Conservation (phyloP, 2,797 vertebrate genomes). For the Tapera naevia region DNA sequence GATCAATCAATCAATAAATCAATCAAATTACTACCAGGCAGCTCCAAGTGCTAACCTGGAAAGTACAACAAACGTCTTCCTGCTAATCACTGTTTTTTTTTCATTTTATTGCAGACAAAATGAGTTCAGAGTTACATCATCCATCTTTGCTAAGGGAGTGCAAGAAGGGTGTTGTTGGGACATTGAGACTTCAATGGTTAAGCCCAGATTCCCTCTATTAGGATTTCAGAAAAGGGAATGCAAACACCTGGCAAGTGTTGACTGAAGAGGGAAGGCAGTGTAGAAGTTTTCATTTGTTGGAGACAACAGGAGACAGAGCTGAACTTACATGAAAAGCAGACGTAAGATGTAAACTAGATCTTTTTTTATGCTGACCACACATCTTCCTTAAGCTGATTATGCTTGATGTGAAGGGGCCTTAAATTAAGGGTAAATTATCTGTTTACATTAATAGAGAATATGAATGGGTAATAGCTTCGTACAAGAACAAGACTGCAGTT, state of each 20-base stretch:
- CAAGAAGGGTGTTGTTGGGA: not conserved
- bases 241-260: not conserved
- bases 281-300: not conserved
- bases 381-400: constrained; percentile 8
- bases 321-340: not conserved
- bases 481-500: not conserved
- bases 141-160: not conserved
- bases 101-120: not conserved
- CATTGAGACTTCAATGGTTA: not conserved
- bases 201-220: not conserved
- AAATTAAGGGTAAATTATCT: constrained; percentile 3
- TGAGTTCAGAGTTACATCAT: not conserved
- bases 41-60: not conserved
- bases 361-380: not conserved
- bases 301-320: not conserved
- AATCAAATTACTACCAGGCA: not conserved
- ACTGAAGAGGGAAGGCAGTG: not conserved
- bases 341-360: not conserved
- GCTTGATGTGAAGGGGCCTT: not conserved
- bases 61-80: not conserved
- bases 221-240: not conserved
- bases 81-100: not conserved
- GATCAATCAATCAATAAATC: not conserved
- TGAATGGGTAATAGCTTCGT: not conserved
- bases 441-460: constrained; percentile 6